These are phyloP conservation scores for Hypercompe scribonia DNA, from an alignment of 2,888 invertebrate species.

Conservation along the genomic window DNA sequence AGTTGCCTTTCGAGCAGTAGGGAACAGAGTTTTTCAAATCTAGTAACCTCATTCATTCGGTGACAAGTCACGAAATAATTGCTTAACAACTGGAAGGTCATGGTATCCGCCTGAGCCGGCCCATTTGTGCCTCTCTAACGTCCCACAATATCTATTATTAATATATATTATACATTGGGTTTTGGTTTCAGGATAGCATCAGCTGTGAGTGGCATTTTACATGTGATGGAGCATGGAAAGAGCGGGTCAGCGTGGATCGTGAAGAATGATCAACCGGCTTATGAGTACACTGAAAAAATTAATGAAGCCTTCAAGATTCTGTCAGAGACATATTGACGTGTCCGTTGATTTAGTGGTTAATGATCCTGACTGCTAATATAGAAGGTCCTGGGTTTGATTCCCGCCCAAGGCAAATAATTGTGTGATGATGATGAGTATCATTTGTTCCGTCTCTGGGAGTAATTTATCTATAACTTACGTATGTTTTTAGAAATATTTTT, in stretches of 20 bases:
- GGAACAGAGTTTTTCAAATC: too few relatives aligned
- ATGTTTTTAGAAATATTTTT: too few relatives aligned
- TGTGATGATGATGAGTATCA: not conserved
- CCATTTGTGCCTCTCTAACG: too few relatives aligned
- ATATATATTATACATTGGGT: not conserved
- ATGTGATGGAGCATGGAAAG: constrained; percentile 69
- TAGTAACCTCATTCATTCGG: too few relatives aligned
- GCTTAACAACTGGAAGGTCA: too few relatives aligned
- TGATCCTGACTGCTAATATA: too few relatives aligned
- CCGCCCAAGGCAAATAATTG: not conserved
- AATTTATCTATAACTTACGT: not conserved
- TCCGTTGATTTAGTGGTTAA: not conserved
- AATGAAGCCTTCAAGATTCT: constrained; percentile 61
- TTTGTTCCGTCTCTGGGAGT: not conserved
- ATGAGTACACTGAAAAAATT: constrained; percentile 66
- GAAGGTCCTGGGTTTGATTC: not conserved
- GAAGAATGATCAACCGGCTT: constrained; percentile 71
- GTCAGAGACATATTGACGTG: constrained; percentile 48
- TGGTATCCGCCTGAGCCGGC: too few relatives aligned
- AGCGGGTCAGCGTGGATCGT: constrained; percentile 78
- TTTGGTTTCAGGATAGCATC: constrained; percentile 72
- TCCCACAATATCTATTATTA: too few relatives aligned
- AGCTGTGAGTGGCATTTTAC: constrained; percentile 75
- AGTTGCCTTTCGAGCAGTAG: too few relatives aligned
- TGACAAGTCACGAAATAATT: too few relatives aligned